phyloP scores from a whole-genome alignment of 2,797 vertebrate genomes.

The Centropyge bicolor region DNA sequence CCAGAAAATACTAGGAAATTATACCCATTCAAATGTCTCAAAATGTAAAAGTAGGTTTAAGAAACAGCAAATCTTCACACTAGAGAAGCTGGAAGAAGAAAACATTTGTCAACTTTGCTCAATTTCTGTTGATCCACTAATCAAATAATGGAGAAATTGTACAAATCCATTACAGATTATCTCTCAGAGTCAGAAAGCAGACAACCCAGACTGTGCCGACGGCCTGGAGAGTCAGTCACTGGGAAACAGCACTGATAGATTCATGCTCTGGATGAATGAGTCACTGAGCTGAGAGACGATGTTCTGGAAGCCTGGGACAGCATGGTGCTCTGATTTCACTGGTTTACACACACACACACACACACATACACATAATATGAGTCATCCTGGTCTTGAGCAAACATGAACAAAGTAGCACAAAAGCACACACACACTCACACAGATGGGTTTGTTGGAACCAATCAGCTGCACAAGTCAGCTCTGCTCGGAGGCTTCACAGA shows the following conservation, averaged over 20 bases:
- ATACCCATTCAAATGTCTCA: too few species aligned
- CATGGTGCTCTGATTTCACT: slow-evolving; percentile 69
- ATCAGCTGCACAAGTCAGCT: slow-evolving; percentile 28
- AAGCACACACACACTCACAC: slow-evolving; percentile 28
- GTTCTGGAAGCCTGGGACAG: slow-evolving; percentile 76
- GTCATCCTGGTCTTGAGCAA: slow-evolving; percentile 66
- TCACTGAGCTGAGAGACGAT: slow-evolving; percentile 68
- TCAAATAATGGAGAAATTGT: background rate
- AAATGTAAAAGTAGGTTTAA: background rate
- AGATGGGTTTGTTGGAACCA: slow-evolving; percentile 36
- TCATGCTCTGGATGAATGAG: slow-evolving; percentile 69
- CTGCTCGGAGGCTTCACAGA: slow-evolving; percentile 39
- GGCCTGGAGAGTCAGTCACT: slow-evolving; percentile 35
- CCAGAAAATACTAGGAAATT: background rate
- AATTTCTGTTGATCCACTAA: background rate
- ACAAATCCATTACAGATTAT: slow-evolving; percentile 4
- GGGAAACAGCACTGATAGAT: slow-evolving; percentile 54
- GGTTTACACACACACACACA: slow-evolving; percentile 32
- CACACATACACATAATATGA: slow-evolving; percentile 62
- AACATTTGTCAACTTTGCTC: background rate
- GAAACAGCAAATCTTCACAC: background rate
- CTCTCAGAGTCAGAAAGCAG: slow-evolving; percentile 27
- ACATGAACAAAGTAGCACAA: slow-evolving; percentile 47
- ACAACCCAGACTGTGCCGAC: slow-evolving; percentile 12
- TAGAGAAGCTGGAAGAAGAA: background rate